A percentile compares a stretch with the other conserved stretches of the same genome.
phyloP scores from a whole-genome alignment of 2,113 vertebrate genomes.

The Talpa occidentalis region DNA sequence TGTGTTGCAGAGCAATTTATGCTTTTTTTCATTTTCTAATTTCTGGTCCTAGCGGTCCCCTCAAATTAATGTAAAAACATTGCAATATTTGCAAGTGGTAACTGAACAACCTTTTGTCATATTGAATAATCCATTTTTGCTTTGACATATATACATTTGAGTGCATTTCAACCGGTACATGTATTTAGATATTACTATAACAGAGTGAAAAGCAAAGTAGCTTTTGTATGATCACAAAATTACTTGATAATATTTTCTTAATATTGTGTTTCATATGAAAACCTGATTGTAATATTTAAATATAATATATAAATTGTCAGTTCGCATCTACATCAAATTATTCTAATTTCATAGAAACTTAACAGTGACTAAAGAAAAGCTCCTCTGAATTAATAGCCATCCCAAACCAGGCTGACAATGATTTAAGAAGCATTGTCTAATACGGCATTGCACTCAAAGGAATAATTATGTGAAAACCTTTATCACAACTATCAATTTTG shows the following conservation, averaged over 20 bases:
- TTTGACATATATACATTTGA: background rate
- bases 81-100: background rate
- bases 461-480: background rate
- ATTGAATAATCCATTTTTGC: slow-evolving; percentile 4
- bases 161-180: background rate
- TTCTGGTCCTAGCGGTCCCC: background rate
- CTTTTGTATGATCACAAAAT: background rate
- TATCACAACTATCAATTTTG: background rate
- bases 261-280: background rate
- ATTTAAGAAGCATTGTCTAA: background rate
- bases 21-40: background rate
- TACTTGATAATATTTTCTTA: slow-evolving; percentile 25
- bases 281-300: background rate
- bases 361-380: background rate
- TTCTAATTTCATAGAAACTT: background rate
- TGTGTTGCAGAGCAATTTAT: background rate
- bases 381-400: background rate
- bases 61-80: background rate
- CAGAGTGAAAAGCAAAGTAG: background rate
- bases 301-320: background rate
- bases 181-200: background rate
- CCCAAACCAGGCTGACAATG: background rate
- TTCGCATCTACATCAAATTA: background rate
- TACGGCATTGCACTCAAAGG: background rate
- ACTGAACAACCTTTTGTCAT: background rate